These are phyloP conservation scores for Callionymus lyra DNA, from an alignment of 2,113 vertebrate genomes.

Conservation along the genomic window DNA sequence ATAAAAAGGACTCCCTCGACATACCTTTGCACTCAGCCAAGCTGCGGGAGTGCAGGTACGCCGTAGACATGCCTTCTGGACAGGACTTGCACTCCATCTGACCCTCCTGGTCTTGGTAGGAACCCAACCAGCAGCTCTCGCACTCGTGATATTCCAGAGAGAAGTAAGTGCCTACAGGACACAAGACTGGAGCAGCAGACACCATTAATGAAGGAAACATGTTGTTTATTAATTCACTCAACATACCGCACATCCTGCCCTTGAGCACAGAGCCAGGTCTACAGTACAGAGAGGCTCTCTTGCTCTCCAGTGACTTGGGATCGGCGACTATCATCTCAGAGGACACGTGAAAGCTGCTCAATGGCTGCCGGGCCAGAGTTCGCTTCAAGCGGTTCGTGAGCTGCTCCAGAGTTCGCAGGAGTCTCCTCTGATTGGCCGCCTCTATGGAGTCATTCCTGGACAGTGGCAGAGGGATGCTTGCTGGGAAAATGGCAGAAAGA, in stretches of 20 bases:
- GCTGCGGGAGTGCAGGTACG: constrained; percentile 88
- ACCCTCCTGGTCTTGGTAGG: constrained; percentile 89
- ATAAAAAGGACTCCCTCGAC: neutral
- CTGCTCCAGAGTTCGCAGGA: constrained; percentile 82
- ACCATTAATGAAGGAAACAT: neutral
- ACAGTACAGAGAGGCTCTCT: constrained; percentile 83
- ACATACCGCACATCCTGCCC: constrained; percentile 93
- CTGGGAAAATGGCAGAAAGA: constrained; percentile 68
- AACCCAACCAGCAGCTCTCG: constrained; percentile 89
- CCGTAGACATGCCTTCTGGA: constrained; percentile 78
- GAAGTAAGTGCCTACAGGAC: constrained; percentile 88
- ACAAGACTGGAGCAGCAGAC: constrained; percentile 72
- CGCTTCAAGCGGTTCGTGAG: constrained; percentile 87
- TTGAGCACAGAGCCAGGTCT: constrained; percentile 87
- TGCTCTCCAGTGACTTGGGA: constrained; percentile 84
- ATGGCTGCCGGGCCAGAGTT: constrained; percentile 80
- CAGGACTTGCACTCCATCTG: constrained; percentile 88
- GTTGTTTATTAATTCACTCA: neutral
- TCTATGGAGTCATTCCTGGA: constrained; percentile 89
- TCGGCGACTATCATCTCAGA: constrained; percentile 86
- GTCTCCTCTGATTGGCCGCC: constrained; percentile 82
- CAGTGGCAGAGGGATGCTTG: constrained; percentile 87
- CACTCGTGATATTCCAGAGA: constrained; percentile 81
- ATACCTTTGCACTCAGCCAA: constrained; percentile 85
- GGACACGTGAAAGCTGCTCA: constrained; percentile 83